These are phyloP conservation scores for Coelogynopora nodosa DNA, from an alignment of 2,888 invertebrate genomes.

Conservation along the genomic window DNA sequence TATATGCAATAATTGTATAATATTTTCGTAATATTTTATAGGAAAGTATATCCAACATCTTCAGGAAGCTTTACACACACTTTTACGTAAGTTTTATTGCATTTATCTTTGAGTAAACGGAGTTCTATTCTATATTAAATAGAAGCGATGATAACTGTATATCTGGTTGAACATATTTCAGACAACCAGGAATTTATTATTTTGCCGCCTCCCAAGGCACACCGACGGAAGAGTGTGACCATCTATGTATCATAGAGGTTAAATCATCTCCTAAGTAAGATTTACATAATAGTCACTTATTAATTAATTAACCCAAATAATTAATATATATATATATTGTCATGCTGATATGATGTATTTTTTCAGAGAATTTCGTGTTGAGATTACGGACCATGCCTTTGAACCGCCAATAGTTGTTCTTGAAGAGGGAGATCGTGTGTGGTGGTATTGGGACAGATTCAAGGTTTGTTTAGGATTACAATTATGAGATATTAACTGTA, in stretches of 20 bases:
- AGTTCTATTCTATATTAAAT: background rate
- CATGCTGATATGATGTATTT: background rate
- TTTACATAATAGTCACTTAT: background rate
- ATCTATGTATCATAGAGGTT: constrained; percentile 56
- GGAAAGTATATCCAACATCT: constrained; percentile 54
- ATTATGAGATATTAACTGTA: no score
- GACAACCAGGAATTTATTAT: constrained; percentile 59
- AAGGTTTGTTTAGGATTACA: background rate
- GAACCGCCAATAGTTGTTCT: constrained; percentile 59
- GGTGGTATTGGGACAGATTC: constrained; percentile 60
- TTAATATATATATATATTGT: background rate
- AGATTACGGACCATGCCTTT: constrained; percentile 58
- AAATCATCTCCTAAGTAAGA: constrained; percentile 18
- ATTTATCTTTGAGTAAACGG: background rate
- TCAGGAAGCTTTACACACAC: constrained; percentile 55
- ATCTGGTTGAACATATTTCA: no score
- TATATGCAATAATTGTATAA: no score
- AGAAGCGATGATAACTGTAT: no score
- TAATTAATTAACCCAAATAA: background rate
- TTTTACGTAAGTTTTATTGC: constrained; percentile 54
- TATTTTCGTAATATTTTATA: no score
- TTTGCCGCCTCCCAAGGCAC: constrained; percentile 57
- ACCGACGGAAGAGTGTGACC: constrained; percentile 51
- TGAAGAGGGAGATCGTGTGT: constrained; percentile 61
- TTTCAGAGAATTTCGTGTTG: constrained; percentile 57